A percentile compares a stretch with the other conserved stretches of the same genome.
These are phyloP conservation scores for Dexiosoma caninum DNA, from an alignment of 2,888 invertebrate species.

Conservation along the genomic window DNA sequence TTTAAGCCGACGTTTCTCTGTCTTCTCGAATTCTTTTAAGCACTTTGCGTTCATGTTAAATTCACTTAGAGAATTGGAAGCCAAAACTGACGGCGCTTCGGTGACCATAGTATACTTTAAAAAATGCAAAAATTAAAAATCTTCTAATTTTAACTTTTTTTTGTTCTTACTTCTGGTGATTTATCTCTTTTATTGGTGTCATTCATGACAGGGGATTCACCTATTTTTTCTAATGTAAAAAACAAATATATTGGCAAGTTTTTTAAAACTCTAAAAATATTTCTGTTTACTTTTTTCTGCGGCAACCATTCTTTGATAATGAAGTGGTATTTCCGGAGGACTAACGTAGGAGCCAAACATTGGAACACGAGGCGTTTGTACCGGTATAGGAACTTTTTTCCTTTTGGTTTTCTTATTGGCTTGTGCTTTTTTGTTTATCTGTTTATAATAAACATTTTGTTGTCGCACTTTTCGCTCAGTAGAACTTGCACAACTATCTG, in stretches of 20 bases:
- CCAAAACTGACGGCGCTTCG: conserved; percentile 60
- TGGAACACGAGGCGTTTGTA: conserved; percentile 89
- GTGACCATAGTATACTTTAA: conserved; percentile 70
- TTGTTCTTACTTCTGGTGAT: conserved; percentile 69
- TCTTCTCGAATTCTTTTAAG: conserved; percentile 83
- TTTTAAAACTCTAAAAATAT: background rate
- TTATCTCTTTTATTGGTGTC: conserved; percentile 72
- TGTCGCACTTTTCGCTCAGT: conserved; percentile 80
- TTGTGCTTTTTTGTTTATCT: conserved; percentile 83
- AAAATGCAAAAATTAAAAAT: background rate
- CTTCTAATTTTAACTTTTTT: background rate
- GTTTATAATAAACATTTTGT: conserved; percentile 81
- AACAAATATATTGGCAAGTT: background rate
- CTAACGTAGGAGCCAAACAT: conserved; percentile 84
- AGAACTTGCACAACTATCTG: conserved; percentile 87
- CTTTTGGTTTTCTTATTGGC: conserved; percentile 85
- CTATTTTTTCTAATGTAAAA: conserved; percentile 68
- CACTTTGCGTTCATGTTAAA: conserved; percentile 84
- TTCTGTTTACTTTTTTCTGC: conserved; percentile 74
- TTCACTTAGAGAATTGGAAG: conserved; percentile 80
- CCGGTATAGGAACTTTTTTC: conserved; percentile 88
- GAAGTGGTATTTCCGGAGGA: conserved; percentile 82
- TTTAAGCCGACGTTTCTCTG: conserved; percentile 83
- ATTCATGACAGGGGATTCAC: conserved; percentile 59
- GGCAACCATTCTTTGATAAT: conserved; percentile 78